Conservation (phyloP, 1,140 invertebrate species). For the Globodera rostochiensis region DNA sequence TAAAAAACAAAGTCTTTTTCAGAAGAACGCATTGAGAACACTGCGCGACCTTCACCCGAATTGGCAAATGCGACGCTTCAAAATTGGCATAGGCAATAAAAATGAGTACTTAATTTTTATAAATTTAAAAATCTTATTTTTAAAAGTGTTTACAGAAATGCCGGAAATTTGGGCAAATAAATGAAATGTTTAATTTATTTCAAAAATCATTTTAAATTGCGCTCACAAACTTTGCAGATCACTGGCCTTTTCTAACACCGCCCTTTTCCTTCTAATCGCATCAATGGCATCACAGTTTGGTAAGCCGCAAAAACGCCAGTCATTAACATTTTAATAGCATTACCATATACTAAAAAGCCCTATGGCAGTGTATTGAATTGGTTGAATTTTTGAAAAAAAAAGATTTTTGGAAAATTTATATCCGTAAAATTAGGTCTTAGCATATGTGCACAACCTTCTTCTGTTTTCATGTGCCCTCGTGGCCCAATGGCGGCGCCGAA, state of each 20-base stretch:
- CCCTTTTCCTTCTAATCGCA: conserved; percentile 32
- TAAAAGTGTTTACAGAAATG: no score
- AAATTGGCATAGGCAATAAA: conserved; percentile 34
- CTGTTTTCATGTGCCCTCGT: conserved; percentile 47
- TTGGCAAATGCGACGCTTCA: conserved; percentile 29
- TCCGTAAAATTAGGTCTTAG: not conserved
- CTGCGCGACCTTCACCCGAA: conserved; percentile 44
- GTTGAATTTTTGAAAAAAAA: not conserved
- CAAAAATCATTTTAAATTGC: not conserved
- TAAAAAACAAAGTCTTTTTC: no score
- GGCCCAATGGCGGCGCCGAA: conserved; percentile 55
- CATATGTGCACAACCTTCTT: conserved; percentile 46
- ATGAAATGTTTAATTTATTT: not conserved
- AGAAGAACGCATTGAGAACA: conserved; percentile 49
- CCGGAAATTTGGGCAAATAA: no score
- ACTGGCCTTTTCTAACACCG: conserved; percentile 49
- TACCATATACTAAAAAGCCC: no score
- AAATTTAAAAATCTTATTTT: not conserved
- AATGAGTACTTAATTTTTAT: not conserved
- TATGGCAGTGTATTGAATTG: no score
- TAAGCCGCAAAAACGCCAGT: not conserved
- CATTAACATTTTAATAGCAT: no score
- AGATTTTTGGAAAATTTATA: no score
- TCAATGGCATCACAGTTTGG: conserved; percentile 41
- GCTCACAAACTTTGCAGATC: conserved; percentile 30